phyloP scores from a whole-genome alignment of 2,797 vertebrate species.

The Spinibarbus caldwelli region DNA sequence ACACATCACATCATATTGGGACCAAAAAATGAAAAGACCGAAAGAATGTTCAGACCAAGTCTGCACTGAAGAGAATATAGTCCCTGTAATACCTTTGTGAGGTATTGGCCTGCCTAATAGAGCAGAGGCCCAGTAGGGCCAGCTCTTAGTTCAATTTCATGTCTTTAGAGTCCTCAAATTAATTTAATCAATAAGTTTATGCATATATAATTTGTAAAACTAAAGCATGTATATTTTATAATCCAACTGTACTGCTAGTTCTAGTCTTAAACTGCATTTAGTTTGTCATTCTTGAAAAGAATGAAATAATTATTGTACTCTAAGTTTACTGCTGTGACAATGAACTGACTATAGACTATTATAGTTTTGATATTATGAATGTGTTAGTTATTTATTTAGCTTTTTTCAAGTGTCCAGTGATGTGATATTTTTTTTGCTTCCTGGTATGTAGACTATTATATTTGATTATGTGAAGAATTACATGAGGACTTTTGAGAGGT shows the following conservation, averaged over 20 bases:
- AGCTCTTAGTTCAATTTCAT: slow-evolving; percentile 3
- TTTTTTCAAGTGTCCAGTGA: slow-evolving; percentile 7
- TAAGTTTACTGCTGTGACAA: slow-evolving; percentile 14
- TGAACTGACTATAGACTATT: neutral
- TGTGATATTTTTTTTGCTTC: neutral
- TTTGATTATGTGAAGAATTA: slow-evolving; percentile 8
- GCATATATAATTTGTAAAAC: neutral
- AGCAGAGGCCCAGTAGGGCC: neutral
- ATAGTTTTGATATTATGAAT: neutral
- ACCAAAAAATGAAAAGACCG: neutral
- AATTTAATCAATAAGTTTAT: neutral
- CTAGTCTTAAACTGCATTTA: slow-evolving; percentile 2
- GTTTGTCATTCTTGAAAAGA: neutral
- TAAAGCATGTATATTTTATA: neutral
- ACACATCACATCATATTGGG: slow-evolving; percentile 28
- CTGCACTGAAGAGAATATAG: neutral
- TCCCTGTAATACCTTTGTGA: neutral
- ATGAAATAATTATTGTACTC: neutral
- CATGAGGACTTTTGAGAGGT: neutral
- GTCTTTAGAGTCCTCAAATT: neutral
- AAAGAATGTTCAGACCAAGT: slow-evolving; percentile 2
- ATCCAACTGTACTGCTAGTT: neutral
- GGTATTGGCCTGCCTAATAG: neutral
- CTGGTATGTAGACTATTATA: neutral
- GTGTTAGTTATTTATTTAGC: slow-evolving; percentile 31